A percentile compares a stretch with the other conserved stretches of the same genome.
phyloP scores from a whole-genome alignment of 1,140 invertebrate species.

The Drosophila serrata region DNA sequence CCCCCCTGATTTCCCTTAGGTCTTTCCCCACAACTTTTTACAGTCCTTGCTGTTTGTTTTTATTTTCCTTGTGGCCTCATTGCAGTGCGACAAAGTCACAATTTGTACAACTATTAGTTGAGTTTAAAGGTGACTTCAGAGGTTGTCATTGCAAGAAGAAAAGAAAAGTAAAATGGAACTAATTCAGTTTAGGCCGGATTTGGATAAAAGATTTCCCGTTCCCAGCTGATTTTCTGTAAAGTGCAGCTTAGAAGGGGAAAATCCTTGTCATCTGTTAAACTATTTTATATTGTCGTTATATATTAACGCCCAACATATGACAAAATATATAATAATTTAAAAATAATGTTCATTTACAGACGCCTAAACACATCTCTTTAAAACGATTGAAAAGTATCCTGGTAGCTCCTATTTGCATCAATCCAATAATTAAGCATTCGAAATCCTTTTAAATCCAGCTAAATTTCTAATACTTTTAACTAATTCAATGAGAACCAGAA shows the following conservation, averaged over 20 bases:
- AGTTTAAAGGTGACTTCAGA: conserved; percentile 46
- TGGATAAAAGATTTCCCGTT: too few species aligned
- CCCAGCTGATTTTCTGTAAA: not conserved
- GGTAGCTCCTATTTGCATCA: not conserved
- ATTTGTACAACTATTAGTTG: conserved; percentile 60
- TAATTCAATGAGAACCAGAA: conserved; percentile 65
- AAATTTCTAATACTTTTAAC: not conserved
- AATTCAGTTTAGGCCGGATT: conserved; percentile 2
- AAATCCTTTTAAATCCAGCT: not conserved
- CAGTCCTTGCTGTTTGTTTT: conserved; percentile 37
- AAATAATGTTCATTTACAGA: not conserved
- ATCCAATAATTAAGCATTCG: not conserved
- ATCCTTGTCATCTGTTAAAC: not conserved
- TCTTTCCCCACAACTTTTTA: conserved; percentile 49
- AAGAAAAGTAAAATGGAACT: not conserved
- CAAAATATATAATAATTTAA: not conserved
- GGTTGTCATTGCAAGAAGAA: conserved; percentile 1
- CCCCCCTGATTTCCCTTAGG: conserved; percentile 2
- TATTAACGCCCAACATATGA: not conserved
- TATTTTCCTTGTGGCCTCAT: conserved; percentile 35
- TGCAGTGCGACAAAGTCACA: conserved; percentile 62
- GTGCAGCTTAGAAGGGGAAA: not conserved
- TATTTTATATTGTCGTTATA: not conserved
- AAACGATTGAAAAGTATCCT: not conserved
- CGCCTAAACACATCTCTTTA: not conserved